Evolutionary conservation across 2,888 invertebrate genomes (phyloP).

Genomic region (Rambutsinella grinnellia): DNA sequence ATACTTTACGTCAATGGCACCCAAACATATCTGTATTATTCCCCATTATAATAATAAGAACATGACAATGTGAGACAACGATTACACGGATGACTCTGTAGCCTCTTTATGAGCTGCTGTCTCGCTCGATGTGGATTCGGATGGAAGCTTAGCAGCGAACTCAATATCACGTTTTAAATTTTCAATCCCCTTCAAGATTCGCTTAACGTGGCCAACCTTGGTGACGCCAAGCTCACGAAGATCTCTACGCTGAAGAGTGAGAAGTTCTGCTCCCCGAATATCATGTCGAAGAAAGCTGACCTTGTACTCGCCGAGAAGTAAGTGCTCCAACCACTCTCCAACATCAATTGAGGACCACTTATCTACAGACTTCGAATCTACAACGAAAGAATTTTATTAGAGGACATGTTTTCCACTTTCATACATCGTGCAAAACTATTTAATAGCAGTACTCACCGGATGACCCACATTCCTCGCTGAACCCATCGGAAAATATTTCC

Average conservation of each 20-base stretch:
- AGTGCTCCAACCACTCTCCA: conserved; percentile 87
- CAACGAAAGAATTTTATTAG: no score
- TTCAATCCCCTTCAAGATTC: conserved; percentile 92
- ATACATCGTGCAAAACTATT: conserved; percentile 3
- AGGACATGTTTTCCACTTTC: no score
- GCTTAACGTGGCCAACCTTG: conserved; percentile 96
- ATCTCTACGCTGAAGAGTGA: conserved; percentile 87
- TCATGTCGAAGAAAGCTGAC: conserved; percentile 93
- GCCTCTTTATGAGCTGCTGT: conserved; percentile 7
- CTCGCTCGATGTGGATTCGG: conserved; percentile 10
- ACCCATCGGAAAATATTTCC: conserved; percentile 60
- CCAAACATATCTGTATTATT: not conserved
- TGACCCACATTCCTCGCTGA: conserved; percentile 63
- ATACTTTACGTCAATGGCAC: conserved; percentile 1
- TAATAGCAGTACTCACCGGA: conserved; percentile 51
- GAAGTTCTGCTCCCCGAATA: conserved; percentile 89
- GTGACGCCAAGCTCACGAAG: conserved; percentile 92
- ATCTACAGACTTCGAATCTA: conserved; percentile 63
- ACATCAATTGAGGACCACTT: conserved; percentile 91
- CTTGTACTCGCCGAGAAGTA: conserved; percentile 90
- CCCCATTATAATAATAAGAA: not conserved
- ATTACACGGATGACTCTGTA: conserved; percentile 4
- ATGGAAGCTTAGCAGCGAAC: not conserved
- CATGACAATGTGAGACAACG: not conserved
- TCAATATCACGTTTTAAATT: conserved; percentile 73